phyloP scores from a whole-genome alignment of 2,888 invertebrate species.

The Eupsilia transversa region DNA sequence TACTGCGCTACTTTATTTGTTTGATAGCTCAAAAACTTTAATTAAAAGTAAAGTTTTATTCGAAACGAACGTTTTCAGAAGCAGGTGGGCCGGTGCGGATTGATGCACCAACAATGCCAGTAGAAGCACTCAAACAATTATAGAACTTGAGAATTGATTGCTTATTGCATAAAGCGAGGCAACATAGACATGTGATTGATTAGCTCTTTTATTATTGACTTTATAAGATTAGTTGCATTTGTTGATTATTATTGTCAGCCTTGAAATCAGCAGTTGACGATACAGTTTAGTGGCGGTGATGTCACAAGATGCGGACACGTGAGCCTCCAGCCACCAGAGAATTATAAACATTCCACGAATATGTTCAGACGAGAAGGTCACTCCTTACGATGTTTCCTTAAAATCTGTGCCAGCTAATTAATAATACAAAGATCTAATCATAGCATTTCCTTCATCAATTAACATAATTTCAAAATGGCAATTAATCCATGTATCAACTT shows the following conservation, averaged over 20 bases:
- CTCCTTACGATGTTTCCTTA: conserved; percentile 17
- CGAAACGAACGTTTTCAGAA: conserved; percentile 30
- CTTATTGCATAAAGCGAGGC: conserved; percentile 37
- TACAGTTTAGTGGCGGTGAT: conserved; percentile 66
- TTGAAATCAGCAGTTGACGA: conserved; percentile 69
- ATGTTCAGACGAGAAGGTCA: conserved; percentile 28
- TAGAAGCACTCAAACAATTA: conserved; percentile 38
- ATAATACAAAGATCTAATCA: conserved; percentile 9
- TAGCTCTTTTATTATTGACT: conserved; percentile 66
- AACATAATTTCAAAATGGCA: conserved; percentile 37
- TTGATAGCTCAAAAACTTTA: conserved; percentile 69
- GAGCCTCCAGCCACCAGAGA: conserved; percentile 59
- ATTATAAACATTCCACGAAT: conserved; percentile 49
- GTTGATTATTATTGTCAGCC: conserved; percentile 71
- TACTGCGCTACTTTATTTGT: conserved; percentile 68
- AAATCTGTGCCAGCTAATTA: conserved; percentile 29
- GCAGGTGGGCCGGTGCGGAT: conserved; percentile 46
- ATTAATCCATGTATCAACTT: conserved; percentile 29
- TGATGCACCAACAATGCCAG: conserved; percentile 35
- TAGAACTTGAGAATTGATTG: conserved; percentile 43
- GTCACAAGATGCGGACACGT: conserved; percentile 76
- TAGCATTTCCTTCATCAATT: conserved; percentile 25
- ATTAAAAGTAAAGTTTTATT: conserved; percentile 70
- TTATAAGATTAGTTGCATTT: conserved; percentile 66
- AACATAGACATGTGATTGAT: conserved; percentile 66